These are phyloP conservation scores for Polydrusus cervinus DNA, from an alignment of 2,888 invertebrate species.

Conservation along the genomic window DNA sequence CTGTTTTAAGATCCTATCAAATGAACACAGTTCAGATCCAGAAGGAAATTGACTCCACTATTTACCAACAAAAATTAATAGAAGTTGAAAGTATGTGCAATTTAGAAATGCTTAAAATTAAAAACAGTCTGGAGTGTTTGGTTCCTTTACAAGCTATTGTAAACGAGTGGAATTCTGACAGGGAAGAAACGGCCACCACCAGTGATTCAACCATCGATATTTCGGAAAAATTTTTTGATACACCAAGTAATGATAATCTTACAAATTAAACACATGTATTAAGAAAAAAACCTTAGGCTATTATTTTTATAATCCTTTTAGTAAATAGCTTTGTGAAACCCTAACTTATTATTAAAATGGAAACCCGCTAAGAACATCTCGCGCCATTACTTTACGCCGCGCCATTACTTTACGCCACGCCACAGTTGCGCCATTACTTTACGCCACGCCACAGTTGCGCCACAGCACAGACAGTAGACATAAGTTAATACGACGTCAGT, in stretches of 20 bases:
- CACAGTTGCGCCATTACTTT: no score
- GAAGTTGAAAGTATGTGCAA: conserved; percentile 58
- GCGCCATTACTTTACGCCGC: no score
- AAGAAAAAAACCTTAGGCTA: no score
- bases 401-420: no score
- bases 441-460: no score
- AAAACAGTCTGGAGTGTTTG: conserved; percentile 55
- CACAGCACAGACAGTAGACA: no score
- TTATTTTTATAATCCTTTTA: no score
- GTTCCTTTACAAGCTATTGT: conserved; percentile 57
- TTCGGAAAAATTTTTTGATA: background rate
- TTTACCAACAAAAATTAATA: conserved; percentile 54
- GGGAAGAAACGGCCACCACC: background rate
- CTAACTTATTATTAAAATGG: no score
- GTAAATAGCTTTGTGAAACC: no score
- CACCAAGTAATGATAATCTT: background rate
- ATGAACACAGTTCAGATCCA: conserved; percentile 45
- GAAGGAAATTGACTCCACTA: conserved; percentile 44
- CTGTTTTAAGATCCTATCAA: conserved; percentile 51
- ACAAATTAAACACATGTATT: no score
- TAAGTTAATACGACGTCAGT: no score
- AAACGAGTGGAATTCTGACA: conserved; percentile 52
- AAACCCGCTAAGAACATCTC: no score
- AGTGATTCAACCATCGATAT: background rate
- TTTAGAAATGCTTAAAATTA: conserved; percentile 57